Conservation (phyloP, 2,797 vertebrate genomes). For the Rousettus madagascariensis region DNA sequence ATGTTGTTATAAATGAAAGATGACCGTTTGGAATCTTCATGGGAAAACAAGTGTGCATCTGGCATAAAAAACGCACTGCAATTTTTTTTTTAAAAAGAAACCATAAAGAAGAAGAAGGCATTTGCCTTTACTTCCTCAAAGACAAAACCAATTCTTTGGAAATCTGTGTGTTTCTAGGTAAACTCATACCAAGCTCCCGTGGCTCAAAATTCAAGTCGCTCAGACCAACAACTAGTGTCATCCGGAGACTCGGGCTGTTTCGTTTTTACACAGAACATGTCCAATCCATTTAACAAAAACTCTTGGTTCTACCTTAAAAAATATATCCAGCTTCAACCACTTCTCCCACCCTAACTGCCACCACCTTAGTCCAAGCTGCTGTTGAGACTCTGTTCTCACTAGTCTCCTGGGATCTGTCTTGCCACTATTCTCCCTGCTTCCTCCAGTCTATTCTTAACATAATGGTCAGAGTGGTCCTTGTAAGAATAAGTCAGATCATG, state of each 20-base stretch:
- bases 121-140: background rate
- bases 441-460: background rate
- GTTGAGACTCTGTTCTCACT: background rate
- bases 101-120: background rate
- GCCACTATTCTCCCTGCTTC: background rate
- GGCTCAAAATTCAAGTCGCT: background rate
- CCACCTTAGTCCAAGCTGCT: background rate
- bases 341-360: background rate
- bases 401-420: background rate
- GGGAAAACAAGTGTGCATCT: background rate
- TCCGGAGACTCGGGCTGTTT: background rate
- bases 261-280: background rate
- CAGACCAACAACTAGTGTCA: background rate
- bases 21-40: background rate
- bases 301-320: background rate
- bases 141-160: background rate
- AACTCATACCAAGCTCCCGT: background rate
- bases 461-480: background rate
- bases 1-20: background rate
- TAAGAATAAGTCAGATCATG: background rate
- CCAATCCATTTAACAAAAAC: background rate
- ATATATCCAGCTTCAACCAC: background rate
- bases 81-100: background rate
- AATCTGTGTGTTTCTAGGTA: background rate
- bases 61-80: background rate